Percentiles rank a stretch among this genome's conserved stretches.
Evolutionary conservation across 1,140 invertebrate genomes (phyloP).

Genomic region (Cataglyphis hispanica): DNA sequence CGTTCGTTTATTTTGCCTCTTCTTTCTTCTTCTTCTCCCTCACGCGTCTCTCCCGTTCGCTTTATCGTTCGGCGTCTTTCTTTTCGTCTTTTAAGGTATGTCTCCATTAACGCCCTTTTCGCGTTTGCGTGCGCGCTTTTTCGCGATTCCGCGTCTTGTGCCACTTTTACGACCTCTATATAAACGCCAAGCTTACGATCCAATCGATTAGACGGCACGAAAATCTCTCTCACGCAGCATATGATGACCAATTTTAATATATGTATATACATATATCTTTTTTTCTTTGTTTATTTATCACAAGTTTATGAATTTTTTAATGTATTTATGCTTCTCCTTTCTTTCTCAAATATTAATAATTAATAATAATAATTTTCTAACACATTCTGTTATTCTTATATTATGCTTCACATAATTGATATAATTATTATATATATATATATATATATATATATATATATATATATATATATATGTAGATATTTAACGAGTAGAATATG

Average conservation of each 20-base stretch:
- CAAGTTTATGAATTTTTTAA: neutral
- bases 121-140: conserved; percentile 13
- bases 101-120: conserved; percentile 44
- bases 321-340: neutral
- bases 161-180: neutral
- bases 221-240: neutral
- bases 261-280: neutral
- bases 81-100: neutral
- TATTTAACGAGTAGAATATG: no score
- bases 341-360: neutral
- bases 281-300: neutral
- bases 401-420: neutral
- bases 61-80: conserved; percentile 18
- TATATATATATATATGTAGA: no score
- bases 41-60: neutral
- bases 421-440: no score
- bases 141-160: neutral
- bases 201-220: neutral
- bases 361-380: no score
- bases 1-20: conserved; percentile 5
- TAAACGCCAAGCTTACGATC: neutral
- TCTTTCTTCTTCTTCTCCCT: conserved; percentile 13
- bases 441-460: no score
- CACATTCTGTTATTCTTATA: neutral
- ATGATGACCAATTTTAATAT: neutral